Conservation (phyloP, 2,888 invertebrate species). For the Oscheius onirici region DNA sequence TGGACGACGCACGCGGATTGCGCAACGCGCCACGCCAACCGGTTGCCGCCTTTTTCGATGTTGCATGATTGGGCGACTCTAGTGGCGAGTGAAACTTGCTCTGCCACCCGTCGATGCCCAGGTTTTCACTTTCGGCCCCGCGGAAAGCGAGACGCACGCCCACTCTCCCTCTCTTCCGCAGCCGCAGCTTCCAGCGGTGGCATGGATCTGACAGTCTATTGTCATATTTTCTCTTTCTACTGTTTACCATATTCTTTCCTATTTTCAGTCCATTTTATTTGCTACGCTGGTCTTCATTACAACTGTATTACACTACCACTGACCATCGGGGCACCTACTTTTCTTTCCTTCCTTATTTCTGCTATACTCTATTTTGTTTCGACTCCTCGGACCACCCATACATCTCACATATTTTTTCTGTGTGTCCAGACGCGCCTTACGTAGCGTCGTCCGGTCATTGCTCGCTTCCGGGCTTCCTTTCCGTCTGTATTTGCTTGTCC, state of each 20-base stretch:
- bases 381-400: conserved; percentile 14
- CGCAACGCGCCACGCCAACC: conserved; percentile 31
- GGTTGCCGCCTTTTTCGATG: conserved; percentile 34
- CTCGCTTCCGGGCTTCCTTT: conserved; percentile 32
- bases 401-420: conserved; percentile 3
- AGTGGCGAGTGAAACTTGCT: conserved; percentile 35
- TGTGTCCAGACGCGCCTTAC: conserved; percentile 20
- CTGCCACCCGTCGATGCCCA: conserved; percentile 34
- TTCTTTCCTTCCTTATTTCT: too few species aligned
- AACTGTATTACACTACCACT: conserved; percentile 24
- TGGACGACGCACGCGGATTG: conserved; percentile 23
- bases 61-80: conserved; percentile 32
- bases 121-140: conserved; percentile 34
- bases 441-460: conserved; percentile 33
- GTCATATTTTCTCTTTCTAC: not conserved
- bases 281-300: conserved; percentile 13
- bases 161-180: conserved; percentile 33
- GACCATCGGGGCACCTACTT: conserved; percentile 11
- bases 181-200: conserved; percentile 24
- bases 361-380: not conserved
- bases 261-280: not conserved
- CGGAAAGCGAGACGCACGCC: conserved; percentile 32
- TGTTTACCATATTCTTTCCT: not conserved
- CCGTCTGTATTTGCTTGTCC: conserved; percentile 35
- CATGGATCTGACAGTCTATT: conserved; percentile 26